Conservation (phyloP, 2,888 invertebrate species). For the Hanleya hanleyi region DNA sequence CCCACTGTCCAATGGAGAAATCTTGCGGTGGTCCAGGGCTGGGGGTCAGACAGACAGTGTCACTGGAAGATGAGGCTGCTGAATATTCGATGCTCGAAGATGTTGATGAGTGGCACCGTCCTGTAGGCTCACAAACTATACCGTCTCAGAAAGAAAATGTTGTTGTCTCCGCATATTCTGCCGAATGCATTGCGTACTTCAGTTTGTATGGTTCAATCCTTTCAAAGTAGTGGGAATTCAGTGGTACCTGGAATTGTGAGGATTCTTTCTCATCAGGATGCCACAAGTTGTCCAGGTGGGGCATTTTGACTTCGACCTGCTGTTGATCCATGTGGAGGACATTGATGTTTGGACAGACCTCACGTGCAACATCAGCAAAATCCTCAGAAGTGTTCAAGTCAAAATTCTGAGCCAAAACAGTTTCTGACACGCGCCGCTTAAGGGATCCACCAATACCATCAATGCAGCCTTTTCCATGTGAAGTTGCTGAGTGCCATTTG, state of each 20-base stretch:
- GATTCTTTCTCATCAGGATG: background rate
- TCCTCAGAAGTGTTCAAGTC: background rate
- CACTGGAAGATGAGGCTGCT: background rate
- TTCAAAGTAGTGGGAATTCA: background rate
- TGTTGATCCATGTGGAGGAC: background rate
- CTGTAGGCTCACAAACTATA: background rate
- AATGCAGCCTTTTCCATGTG: conserved; percentile 9
- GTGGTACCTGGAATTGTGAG: background rate
- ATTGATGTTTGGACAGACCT: background rate
- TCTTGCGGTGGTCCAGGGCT: background rate
- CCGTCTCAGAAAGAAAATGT: background rate
- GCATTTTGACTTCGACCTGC: background rate
- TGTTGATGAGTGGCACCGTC: background rate
- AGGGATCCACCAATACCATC: conserved; percentile 5
- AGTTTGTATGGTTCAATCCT: background rate
- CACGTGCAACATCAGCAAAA: background rate
- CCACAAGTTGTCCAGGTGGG: background rate
- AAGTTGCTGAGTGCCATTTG: conserved; percentile 3
- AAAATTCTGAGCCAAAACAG: background rate
- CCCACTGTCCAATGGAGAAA: background rate
- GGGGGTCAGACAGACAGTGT: background rate
- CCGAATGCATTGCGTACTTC: background rate
- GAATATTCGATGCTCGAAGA: background rate
- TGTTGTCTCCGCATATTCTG: background rate
- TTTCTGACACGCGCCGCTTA: conserved; percentile 5